These are phyloP conservation scores for Ichneumoninae sp. DNA, from an alignment of 2,888 invertebrate genomes.

Conservation along the genomic window DNA sequence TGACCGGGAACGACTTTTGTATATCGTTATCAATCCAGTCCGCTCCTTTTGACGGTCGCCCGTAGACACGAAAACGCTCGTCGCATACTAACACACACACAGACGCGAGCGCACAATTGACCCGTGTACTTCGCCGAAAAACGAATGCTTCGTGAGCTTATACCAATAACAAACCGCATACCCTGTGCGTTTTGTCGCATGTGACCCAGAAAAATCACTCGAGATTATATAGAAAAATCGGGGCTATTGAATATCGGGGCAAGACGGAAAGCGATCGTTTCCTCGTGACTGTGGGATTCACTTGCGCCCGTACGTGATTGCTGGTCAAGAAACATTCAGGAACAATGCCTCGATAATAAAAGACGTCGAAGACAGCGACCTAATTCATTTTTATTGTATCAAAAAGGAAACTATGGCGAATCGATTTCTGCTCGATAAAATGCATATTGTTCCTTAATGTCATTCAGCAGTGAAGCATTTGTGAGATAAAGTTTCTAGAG, in stretches of 20 bases:
- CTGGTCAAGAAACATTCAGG: conserved; percentile 15
- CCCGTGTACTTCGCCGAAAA: neutral
- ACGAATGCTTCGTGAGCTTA: neutral
- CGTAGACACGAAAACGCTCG: neutral
- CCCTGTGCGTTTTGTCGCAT: neutral
- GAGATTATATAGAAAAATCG: neutral
- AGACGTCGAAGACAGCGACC: neutral
- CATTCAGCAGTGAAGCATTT: neutral
- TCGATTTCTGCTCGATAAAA: neutral
- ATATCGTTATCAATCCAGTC: conserved; percentile 12
- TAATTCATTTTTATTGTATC: neutral
- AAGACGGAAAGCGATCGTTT: conserved; percentile 4
- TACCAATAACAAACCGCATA: conserved; percentile 11
- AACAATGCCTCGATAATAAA: neutral
- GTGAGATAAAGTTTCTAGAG: neutral
- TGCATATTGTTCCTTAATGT: neutral
- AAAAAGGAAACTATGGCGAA: neutral
- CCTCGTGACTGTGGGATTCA: neutral
- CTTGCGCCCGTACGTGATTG: conserved; percentile 6
- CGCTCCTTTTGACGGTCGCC: neutral
- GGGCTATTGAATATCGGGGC: neutral
- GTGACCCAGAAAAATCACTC: conserved; percentile 9
- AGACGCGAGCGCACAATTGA: neutral
- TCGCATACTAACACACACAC: conserved; percentile 3
- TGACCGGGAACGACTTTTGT: conserved; percentile 8